Evolutionary conservation across 2,113 vertebrate species (phyloP), one percentile per base, ranked within the genome.

Genomic region (Geococcyx californianus): DNA sequence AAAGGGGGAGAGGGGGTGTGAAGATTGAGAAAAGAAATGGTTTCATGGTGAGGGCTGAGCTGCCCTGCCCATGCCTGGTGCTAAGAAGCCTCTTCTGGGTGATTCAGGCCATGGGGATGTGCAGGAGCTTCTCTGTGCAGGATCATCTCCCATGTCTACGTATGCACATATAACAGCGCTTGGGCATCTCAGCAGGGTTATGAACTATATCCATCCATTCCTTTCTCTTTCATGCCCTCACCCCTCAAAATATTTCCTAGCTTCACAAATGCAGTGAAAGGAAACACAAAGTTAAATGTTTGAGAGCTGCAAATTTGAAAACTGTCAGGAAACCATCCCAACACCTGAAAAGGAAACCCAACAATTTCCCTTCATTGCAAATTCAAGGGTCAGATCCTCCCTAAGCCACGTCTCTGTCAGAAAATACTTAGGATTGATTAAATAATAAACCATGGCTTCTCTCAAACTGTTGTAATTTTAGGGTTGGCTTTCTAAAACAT

Each of bases 321-420:
- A 60, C 15, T 45, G 9, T 6, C 31, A 62, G 62, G 66, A 75
- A 72, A 89, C 36, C 56, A 54, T 58, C 28, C 68, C 36, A 9
- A 64, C 13, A 36, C 6, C n/a, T 63, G 6, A 4, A 55, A 69
- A 89, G 33, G 33, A 64, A 75, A 40, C 1, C 1, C 3, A 54
- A 16, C 11, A 19, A 13, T 60, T 91, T 66, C 7, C 5, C 33
- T 86, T 80, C 29, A 40, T 52, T 64, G 33, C 10, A 67, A 45
- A 75, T 72, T n/a, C 24, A 34, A 38, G 58, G 42, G 58, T 76
- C 21, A 5, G 16, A 52, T 68, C 13, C 36, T 60, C 36, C 63
- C 29, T 8, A 45, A 45, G 45, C 42, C 0, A 0, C 33, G 17
- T 38, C 12, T 84, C 17, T 1, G 2, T 8, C 4, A 3, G 54